Base-by-base conservation (phyloP, 1,140 invertebrate species). In the Dolichoris vasculosae region DNA sequence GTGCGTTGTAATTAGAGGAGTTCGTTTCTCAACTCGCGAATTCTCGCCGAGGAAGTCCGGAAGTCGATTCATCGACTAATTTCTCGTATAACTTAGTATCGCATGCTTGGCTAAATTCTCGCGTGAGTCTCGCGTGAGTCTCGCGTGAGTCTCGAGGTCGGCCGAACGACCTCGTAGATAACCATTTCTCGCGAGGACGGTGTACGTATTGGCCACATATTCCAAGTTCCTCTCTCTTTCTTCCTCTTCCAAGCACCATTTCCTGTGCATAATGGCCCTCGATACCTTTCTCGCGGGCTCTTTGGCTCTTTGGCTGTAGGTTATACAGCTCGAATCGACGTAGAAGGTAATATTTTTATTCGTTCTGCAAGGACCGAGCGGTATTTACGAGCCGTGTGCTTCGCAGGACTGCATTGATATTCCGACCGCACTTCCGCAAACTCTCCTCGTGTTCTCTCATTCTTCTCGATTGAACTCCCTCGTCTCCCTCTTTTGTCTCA, bases 341-440 rank as follows among this genome's bases (percentile, higher is more conserved):
- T 2, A 11, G 30, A 40, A 38, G 38, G 51, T 63, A 75, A 73
- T 59, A 83, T 78, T 85, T 71, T 80, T 80, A 85, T 85, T 85
- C 77, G 73, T 85, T 80, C 64, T 38, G 48, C 77, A 64, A 80
- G 64, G n/a, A 32, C 77, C 48, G 26, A 51, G 51, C 51, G 48
- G 38, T 79, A 79, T 84, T 79, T 84, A 79, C 75, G 82, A 64
- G 75, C 55, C 26, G 23, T 13, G 30, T n/a, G 13, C 11, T 67
- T 20, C 17, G 69, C 23, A 82, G n/a, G 32, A 30, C 64, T n/a
- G 51, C 83, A 85, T 85, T 85, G 76, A 75, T 85, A 85, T 85
- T 80, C 83, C 83, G 48, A 79, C 63, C 83, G 83, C 83, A 85
- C 77, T 80, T 85, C 83, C 83, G 77, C 67, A 40, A 55, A 80